phyloP scores from a whole-genome alignment of 2,113 vertebrate genomes.

The Galeopterus variegatus region DNA sequence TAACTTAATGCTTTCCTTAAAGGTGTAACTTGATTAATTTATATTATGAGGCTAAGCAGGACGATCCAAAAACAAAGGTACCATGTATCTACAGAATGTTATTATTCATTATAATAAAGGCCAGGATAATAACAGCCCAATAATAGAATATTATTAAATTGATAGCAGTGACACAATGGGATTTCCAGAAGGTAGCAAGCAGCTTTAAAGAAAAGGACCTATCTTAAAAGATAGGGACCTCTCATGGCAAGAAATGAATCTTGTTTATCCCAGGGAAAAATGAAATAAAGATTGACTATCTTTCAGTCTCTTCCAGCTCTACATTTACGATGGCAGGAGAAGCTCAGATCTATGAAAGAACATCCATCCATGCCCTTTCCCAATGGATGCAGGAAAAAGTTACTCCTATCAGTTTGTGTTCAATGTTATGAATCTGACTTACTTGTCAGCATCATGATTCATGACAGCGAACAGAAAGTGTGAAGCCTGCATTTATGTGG shows the following conservation, averaged over 20 bases:
- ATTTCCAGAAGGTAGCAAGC: slow-evolving; percentile 40
- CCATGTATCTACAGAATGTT: slow-evolving; percentile 64
- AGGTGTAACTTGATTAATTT: slow-evolving; percentile 82
- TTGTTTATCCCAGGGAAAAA: not conserved
- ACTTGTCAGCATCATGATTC: slow-evolving; percentile 74
- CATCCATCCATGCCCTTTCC: not conserved
- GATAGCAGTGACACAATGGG: slow-evolving; percentile 38
- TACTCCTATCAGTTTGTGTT: not conserved
- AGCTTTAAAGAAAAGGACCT: slow-evolving; percentile 56
- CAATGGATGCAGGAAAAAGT: not conserved
- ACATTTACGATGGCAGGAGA: not conserved
- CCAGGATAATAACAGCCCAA: slow-evolving; percentile 70
- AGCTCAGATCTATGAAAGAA: not conserved
- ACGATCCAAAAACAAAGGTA: slow-evolving; percentile 74
- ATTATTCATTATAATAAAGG: slow-evolving; percentile 79
- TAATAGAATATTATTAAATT: slow-evolving; percentile 74
- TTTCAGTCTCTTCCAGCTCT: not conserved
- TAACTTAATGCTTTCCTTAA: slow-evolving; percentile 76
- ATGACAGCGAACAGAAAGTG: slow-evolving; percentile 58
- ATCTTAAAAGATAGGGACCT: not conserved
- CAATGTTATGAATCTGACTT: slow-evolving; percentile 55
- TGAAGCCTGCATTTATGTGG: slow-evolving; percentile 37
- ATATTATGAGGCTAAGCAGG: slow-evolving; percentile 72
- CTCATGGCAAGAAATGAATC: slow-evolving; percentile 3
- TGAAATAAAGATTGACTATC: not conserved